These are phyloP conservation scores for Notolepis coatsorum DNA, from an alignment of 2,797 vertebrate genomes.

Conservation along the genomic window DNA sequence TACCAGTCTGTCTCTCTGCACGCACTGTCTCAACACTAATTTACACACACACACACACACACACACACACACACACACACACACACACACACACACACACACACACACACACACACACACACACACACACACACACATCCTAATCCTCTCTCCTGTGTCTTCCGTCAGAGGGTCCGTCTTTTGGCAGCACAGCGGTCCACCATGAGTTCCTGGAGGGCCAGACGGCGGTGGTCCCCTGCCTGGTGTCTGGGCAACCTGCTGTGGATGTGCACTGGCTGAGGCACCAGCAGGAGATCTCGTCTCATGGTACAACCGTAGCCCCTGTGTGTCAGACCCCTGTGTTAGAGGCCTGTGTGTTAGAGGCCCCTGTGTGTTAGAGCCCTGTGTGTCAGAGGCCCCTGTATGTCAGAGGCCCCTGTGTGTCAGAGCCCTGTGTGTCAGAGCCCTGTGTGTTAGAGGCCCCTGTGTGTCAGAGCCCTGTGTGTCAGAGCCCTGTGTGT, in stretches of 20 bases:
- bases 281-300: conserved; percentile 30
- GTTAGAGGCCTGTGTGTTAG: no score
- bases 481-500: no score
- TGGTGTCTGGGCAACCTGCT: conserved; percentile 64
- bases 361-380: no score
- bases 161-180: conserved; percentile 68
- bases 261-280: conserved; percentile 72
- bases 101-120: neutral
- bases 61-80: neutral
- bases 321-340: neutral
- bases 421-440: no score
- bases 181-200: conserved; percentile 60
- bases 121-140: no score
- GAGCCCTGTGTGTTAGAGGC: no score
- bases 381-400: no score
- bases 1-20: no score
- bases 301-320: conserved; percentile 61
- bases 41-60: neutral
- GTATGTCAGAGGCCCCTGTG: no score
- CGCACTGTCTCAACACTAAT: neutral
- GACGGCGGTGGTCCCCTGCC: conserved; percentile 64
- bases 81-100: neutral
- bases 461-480: no score
- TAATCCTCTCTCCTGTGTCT: neutral
- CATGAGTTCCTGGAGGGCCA: conserved; percentile 79